phyloP scores from a whole-genome alignment of 2,888 invertebrate species.

The Tribolium freemani region DNA sequence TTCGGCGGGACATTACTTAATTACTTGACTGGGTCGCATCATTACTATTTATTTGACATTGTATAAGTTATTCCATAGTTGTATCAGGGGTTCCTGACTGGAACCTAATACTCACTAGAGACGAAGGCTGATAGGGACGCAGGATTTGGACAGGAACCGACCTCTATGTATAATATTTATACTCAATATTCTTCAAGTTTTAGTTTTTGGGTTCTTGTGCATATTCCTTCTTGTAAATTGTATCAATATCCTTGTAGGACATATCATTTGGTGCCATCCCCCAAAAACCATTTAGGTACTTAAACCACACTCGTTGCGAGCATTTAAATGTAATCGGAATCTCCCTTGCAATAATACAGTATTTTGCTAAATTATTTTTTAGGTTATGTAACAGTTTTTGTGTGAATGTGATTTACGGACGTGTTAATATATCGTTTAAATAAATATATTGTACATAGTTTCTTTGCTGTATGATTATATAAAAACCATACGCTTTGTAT shows the following conservation, averaged over 20 bases:
- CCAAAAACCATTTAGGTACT: constrained; percentile 51
- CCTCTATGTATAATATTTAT: constrained; percentile 62
- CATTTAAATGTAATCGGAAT: constrained; percentile 56
- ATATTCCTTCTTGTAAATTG: constrained; percentile 36
- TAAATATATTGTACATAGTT: constrained; percentile 49
- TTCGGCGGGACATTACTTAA: constrained; percentile 37
- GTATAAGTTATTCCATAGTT: constrained; percentile 61
- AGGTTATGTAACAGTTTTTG: constrained; percentile 52
- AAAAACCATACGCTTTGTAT: constrained; percentile 55
- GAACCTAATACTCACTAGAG: constrained; percentile 66
- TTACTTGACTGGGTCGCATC: constrained; percentile 33
- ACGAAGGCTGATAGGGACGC: constrained; percentile 63
- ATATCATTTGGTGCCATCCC: constrained; percentile 61
- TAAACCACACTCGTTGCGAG: constrained; percentile 52
- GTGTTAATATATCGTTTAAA: constrained; percentile 46
- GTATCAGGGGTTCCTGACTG: constrained; percentile 51
- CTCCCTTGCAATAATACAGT: constrained; percentile 64
- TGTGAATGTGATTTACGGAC: constrained; percentile 61
- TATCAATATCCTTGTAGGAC: constrained; percentile 49
- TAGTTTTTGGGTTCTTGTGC: constrained; percentile 41
- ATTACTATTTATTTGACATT: constrained; percentile 48
- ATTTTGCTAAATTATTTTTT: constrained; percentile 62
- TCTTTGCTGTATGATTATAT: constrained; percentile 35
- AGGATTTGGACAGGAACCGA: constrained; percentile 53
- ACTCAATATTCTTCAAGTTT: constrained; percentile 51